Conservation (phyloP, 2,113 vertebrate species). For the Nansenia antarctica region DNA sequence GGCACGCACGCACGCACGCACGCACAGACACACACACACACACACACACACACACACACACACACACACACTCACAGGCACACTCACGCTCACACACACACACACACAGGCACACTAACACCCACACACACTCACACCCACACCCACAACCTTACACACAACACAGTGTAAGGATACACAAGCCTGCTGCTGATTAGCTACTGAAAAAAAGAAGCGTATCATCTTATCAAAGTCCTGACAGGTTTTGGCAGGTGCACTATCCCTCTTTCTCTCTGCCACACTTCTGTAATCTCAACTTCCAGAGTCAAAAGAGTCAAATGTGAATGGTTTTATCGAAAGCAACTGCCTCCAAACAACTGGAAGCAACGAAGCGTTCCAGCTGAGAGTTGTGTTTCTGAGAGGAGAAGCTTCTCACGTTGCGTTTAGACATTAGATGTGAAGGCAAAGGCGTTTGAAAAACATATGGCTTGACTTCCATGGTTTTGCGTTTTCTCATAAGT, state of each 20-base stretch:
- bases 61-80: neutral
- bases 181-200: constrained; percentile 31
- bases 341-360: neutral
- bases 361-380: neutral
- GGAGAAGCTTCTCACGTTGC: constrained; percentile 8
- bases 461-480: neutral
- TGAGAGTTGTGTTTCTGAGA: constrained; percentile 10
- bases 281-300: constrained; percentile 26
- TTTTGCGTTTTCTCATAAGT: neutral
- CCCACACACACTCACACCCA: neutral
- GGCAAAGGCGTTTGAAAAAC: neutral
- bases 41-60: neutral
- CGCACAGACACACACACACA: neutral
- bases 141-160: neutral
- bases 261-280: constrained; percentile 4
- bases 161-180: neutral
- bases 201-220: constrained; percentile 10
- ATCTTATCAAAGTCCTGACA: constrained; percentile 25
- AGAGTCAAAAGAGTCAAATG: constrained; percentile 24
- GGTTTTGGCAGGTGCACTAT: constrained; percentile 7
- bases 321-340: constrained; percentile 23
- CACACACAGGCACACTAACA: too few relatives aligned
- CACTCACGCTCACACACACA: too few relatives aligned
- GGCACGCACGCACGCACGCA: too few relatives aligned
- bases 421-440: neutral